Base-by-base conservation (phyloP, 2,113 vertebrate genomes). In the Gallinago undulata region DNA sequence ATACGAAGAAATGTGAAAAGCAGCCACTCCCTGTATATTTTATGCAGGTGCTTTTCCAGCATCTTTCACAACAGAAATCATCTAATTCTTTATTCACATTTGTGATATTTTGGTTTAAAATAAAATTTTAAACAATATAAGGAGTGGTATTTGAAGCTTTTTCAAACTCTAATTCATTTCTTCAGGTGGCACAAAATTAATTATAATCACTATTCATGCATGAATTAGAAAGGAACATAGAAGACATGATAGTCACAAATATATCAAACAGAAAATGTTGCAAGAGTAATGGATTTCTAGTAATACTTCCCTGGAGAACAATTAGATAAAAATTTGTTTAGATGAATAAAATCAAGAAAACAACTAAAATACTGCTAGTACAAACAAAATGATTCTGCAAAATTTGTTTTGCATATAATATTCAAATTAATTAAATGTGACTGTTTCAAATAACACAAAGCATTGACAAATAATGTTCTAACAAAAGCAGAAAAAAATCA, bases 261-360 rank as follows among this genome's bases (percentile, higher is more conserved):
- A n/a, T 27, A 97, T 84, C 67, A 96, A 80, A 92, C 50, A 94
- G 79, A 78, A 83, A 82, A 92, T 28, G 62, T 28, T 94, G 75
- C 77, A 93, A 77, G 75, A 93, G 67, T 78, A 95, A 87, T 79
- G 84, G 68, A 89, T 94, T 94, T 94, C 69, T 43, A 93, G 85
- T 66, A 76, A 86, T 92, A 59, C 75, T 81, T 97, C 97, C 96
- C 87, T 62, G 66, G 90, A 90, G 96, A 96, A 87, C 91, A 97
- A 97, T 97, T 97, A 97, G 39, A 95, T 63, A 76, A 96, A 97
- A 93, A 89, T 63, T 18, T 92, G 85, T 92, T 97, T 57, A 73
- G 87, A 97, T 95, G 75, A 97, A 81, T 41, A 87, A 89, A 90
- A 90, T 62, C 79, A 90, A 84, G 37, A 21, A 91, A 92, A 78